Percentiles rank a stretch among this genome's conserved stretches.
phyloP scores from a whole-genome alignment of 2,113 vertebrate species.

The Sinocyclocheilus grahami region DNA sequence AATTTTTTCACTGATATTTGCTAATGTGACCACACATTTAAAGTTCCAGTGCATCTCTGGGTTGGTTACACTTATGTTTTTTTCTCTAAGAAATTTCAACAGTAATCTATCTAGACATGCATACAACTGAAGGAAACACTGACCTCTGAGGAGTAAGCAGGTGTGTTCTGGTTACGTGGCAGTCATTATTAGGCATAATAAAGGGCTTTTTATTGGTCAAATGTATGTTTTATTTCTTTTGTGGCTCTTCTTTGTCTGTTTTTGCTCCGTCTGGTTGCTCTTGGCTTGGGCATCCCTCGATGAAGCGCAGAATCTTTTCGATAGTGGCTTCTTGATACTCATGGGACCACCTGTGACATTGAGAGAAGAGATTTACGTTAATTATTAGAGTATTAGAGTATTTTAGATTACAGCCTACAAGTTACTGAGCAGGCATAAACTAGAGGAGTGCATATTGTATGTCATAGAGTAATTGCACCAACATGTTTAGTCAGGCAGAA shows the following conservation, averaged over 20 bases:
- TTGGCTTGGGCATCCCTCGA: conserved; percentile 80
- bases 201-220: neutral
- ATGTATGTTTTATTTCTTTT: conserved; percentile 11
- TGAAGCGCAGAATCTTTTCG: conserved; percentile 95
- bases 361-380: neutral
- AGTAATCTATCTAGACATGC: conserved; percentile 8
- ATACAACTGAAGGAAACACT: neutral
- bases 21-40: neutral
- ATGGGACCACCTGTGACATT: conserved; percentile 88
- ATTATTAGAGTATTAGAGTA: neutral
- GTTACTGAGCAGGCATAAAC: conserved; percentile 1
- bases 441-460: neutral
- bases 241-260: conserved; percentile 58
- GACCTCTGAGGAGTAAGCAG: conserved; percentile 1
- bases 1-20: too few species aligned
- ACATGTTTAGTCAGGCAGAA: neutral
- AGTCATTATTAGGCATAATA: neutral
- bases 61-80: neutral
- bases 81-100: too few species aligned
- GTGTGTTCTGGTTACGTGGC: neutral
- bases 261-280: conserved; percentile 73
- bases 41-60: neutral
- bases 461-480: neutral
- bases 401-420: neutral
- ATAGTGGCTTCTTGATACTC: conserved; percentile 97